phyloP scores from a whole-genome alignment of 2,113 vertebrate species.

The Anser cygnoides region DNA sequence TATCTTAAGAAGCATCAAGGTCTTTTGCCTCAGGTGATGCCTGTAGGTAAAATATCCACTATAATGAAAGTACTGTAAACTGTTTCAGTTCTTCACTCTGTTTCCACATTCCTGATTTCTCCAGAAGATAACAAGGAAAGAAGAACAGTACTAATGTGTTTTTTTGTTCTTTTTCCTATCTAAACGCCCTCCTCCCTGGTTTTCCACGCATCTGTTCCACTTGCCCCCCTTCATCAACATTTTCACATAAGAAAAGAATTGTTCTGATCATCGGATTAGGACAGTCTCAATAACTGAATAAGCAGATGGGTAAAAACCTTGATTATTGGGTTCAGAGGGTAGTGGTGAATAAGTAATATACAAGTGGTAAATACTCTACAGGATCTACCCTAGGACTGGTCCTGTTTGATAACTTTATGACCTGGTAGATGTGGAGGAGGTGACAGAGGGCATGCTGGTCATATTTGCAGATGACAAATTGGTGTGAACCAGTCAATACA shows the following conservation, averaged over 20 bases:
- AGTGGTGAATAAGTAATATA: neutral
- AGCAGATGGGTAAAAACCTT: neutral
- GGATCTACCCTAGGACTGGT: neutral
- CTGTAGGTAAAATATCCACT: neutral
- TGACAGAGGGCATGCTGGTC: neutral
- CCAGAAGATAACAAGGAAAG: neutral
- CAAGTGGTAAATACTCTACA: neutral
- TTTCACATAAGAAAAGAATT: neutral
- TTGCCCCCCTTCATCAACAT: neutral
- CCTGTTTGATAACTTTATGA: neutral
- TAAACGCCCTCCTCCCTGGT: neutral
- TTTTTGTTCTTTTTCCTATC: neutral
- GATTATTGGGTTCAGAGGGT: neutral
- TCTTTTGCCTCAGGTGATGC: neutral
- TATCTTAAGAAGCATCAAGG: neutral
- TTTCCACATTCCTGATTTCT: neutral
- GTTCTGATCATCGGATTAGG: neutral
- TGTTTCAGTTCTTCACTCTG: neutral
- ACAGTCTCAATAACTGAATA: neutral
- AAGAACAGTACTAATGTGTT: neutral
- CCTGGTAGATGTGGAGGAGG: neutral
- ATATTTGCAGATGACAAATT: neutral
- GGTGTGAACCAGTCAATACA: neutral
- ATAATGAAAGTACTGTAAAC: neutral
- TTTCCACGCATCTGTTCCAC: neutral